Evolutionary conservation across 1,140 invertebrate genomes (phyloP).

Genomic region (Pantala flavescens): DNA sequence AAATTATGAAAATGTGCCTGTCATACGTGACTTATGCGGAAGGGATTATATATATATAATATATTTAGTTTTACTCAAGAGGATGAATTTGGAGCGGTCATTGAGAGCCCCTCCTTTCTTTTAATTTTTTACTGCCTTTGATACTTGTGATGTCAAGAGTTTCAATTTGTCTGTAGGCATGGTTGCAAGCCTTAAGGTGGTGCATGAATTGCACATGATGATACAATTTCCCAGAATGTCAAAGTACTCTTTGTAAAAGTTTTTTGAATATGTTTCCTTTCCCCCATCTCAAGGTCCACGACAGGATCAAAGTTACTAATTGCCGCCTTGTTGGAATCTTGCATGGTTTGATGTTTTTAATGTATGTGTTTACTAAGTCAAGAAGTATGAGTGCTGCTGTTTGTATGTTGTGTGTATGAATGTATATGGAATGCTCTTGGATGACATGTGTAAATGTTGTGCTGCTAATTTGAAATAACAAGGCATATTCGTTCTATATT

Average conservation of each 20-base stretch:
- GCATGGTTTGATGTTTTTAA: constrained; percentile 20
- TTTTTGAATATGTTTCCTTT: constrained; percentile 14
- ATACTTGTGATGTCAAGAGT: constrained; percentile 9
- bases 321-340: constrained; percentile 19
- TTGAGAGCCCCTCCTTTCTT: neutral
- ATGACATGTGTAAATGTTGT: neutral
- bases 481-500: neutral
- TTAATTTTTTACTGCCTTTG: constrained; percentile 10
- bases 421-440: neutral
- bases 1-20: constrained; percentile 10
- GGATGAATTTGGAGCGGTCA: constrained; percentile 3
- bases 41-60: constrained; percentile 5
- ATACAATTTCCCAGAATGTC: constrained; percentile 5
- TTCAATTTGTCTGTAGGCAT: constrained; percentile 9
- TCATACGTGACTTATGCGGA: neutral
- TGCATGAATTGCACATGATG: constrained; percentile 9
- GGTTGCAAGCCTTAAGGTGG: constrained; percentile 3
- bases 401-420: neutral
- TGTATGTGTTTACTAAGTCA: constrained; percentile 20
- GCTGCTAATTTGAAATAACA: constrained; percentile 2
- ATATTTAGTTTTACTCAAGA: constrained; percentile 8
- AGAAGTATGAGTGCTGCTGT: constrained; percentile 13
- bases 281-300: constrained; percentile 1
- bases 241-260: constrained; percentile 11
- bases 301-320: constrained; percentile 12